Percentiles rank a stretch among this genome's conserved stretches.
These are phyloP conservation scores for Hemiscyllium ocellatum DNA, from an alignment of 2,113 vertebrate species.

Conservation along the genomic window DNA sequence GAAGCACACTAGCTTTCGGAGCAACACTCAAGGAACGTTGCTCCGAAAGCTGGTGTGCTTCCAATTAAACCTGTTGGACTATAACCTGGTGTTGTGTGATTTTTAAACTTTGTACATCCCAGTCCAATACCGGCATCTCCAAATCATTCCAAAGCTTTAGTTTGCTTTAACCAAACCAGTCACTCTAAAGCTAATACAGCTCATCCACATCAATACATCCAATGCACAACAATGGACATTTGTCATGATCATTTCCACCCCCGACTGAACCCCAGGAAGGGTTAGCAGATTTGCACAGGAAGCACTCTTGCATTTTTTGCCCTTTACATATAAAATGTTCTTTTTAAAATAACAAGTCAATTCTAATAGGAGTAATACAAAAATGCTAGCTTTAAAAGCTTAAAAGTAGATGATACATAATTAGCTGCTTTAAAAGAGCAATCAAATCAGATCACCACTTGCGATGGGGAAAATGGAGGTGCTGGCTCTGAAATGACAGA, in stretches of 20 bases:
- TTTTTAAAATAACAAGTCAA: too few species aligned
- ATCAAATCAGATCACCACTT: neutral
- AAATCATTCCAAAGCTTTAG: neutral
- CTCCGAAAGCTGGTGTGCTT: too few species aligned
- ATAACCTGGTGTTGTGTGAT: too few species aligned
- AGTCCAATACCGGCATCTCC: too few species aligned
- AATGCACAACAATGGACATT: neutral
- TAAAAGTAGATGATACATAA: neutral
- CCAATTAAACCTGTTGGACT: too few species aligned
- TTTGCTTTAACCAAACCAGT: neutral
- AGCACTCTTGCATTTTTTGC: neutral
- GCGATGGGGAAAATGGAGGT: neutral
- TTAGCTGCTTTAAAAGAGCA: neutral
- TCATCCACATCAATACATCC: neutral
- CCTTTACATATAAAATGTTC: neutral
- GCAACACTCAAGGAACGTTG: too few species aligned
- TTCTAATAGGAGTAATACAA: neutral
- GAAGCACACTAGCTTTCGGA: too few species aligned
- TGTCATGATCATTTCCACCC: neutral
- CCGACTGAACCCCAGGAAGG: neutral
- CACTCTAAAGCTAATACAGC: neutral
- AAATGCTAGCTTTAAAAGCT: neutral
- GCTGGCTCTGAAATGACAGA: neutral
- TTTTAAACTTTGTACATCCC: too few species aligned
- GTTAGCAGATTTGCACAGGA: neutral